Evolutionary conservation across 2,113 vertebrate species (phyloP).

Genomic region (Symphodus melops): DNA sequence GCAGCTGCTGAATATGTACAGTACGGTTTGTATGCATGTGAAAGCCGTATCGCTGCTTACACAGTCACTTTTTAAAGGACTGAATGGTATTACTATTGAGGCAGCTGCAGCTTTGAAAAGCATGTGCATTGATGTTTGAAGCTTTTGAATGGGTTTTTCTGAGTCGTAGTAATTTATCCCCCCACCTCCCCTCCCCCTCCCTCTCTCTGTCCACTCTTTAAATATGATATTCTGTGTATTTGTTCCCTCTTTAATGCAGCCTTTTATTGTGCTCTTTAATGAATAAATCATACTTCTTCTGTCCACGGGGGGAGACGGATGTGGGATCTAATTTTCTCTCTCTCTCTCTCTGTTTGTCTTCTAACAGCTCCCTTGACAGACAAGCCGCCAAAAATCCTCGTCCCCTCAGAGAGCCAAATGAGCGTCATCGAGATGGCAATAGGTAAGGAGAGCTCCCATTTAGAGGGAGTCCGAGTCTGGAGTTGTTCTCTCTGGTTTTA

Average conservation of each 20-base stretch:
- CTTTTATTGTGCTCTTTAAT: constrained; percentile 54
- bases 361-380: constrained; percentile 96
- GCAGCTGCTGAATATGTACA: constrained; percentile 36
- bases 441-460: constrained; percentile 85
- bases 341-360: constrained; percentile 63
- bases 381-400: constrained; percentile 96
- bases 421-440: constrained; percentile 92
- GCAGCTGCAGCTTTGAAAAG: constrained; percentile 61
- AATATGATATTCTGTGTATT: constrained; percentile 56
- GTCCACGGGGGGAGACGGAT: constrained; percentile 41
- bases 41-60: constrained; percentile 26
- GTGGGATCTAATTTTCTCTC: constrained; percentile 35
- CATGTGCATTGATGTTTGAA: constrained; percentile 49
- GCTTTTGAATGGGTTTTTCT: constrained; percentile 45
- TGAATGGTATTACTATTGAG: constrained; percentile 23
- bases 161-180: constrained; percentile 40
- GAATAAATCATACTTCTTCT: constrained; percentile 61
- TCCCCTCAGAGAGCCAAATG: constrained; percentile 92
- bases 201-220: constrained; percentile 45
- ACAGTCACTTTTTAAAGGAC: constrained; percentile 14
- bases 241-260: constrained; percentile 45
- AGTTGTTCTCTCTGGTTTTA: constrained; percentile 37
- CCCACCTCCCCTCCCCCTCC: neutral
- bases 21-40: constrained; percentile 16
- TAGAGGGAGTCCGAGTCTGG: constrained; percentile 9